A percentile compares a stretch with the other conserved stretches of the same genome.
These are phyloP conservation scores for Holocentrus rufus DNA, from an alignment of 2,797 vertebrate genomes.

Conservation along the genomic window DNA sequence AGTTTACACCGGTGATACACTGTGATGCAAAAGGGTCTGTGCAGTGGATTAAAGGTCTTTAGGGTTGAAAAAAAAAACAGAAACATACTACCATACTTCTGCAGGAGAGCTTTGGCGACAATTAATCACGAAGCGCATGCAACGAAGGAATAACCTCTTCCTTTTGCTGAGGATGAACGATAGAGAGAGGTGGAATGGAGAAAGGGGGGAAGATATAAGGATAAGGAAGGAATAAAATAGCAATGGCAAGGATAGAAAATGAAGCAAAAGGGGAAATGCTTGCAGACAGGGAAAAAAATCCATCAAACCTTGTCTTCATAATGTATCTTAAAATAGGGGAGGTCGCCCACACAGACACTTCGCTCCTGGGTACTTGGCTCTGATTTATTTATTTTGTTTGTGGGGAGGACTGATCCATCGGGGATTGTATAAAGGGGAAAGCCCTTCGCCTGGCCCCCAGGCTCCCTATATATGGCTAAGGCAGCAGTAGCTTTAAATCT, in stretches of 20 bases:
- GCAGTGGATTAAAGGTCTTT: too few relatives aligned
- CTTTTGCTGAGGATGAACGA: not conserved
- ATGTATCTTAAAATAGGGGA: conserved; percentile 65
- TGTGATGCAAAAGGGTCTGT: not conserved
- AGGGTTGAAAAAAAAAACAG: conserved; percentile 9
- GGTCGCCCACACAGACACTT: conserved; percentile 60
- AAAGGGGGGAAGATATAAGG: conserved; percentile 7
- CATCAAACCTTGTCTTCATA: conserved; percentile 28
- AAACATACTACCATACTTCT: too few relatives aligned
- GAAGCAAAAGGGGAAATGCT: conserved; percentile 35
- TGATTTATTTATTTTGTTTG: conserved; percentile 78
- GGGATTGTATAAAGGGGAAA: conserved; percentile 63
- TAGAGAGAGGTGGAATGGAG: not conserved
- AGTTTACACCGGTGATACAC: conserved; percentile 25
- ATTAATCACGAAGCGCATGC: conserved; percentile 22
- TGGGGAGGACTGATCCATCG: conserved; percentile 55
- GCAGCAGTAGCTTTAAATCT: conserved; percentile 61
- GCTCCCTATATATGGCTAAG: conserved; percentile 55
- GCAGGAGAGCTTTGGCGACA: conserved; percentile 3
- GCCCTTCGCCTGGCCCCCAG: conserved; percentile 55
- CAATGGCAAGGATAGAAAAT: conserved; percentile 17
- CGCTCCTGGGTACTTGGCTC: conserved; percentile 60
- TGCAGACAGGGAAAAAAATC: conserved; percentile 25
- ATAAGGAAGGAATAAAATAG: conserved; percentile 5
- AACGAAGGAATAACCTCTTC: conserved; percentile 25